Evolutionary conservation across 1,140 invertebrate species (phyloP).

Genomic region (Drusus annulatus): DNA sequence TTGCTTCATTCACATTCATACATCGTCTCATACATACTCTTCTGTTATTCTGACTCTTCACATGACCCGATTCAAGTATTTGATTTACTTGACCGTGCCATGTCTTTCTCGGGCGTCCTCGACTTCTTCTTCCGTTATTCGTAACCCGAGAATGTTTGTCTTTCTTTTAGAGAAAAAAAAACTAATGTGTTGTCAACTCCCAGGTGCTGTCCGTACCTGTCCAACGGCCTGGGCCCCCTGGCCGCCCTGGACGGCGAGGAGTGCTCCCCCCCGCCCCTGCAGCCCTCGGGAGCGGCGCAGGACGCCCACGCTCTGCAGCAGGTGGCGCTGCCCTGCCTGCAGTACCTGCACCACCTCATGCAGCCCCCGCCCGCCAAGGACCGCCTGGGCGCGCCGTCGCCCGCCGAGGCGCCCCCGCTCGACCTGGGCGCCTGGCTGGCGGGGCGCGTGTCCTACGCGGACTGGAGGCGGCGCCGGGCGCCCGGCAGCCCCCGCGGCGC

Average conservation of each 20-base stretch:
- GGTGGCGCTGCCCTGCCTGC: constrained; percentile 69
- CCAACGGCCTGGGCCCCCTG: constrained; percentile 64
- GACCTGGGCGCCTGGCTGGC: constrained; percentile 68
- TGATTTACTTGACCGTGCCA: too few relatives aligned
- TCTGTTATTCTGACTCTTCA: too few relatives aligned
- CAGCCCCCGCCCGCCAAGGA: constrained; percentile 60
- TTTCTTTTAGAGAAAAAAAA: too few relatives aligned
- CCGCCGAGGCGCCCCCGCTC: constrained; percentile 58
- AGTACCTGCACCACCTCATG: constrained; percentile 70
- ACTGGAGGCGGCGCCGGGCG: constrained; percentile 64
- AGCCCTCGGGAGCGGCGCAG: constrained; percentile 40
- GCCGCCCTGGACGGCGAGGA: constrained; percentile 36
- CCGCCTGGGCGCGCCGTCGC: background rate
- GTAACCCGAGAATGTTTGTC: too few relatives aligned
- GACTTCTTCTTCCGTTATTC: too few relatives aligned
- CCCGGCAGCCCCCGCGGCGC: constrained; percentile 41
- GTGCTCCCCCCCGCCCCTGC: constrained; percentile 28
- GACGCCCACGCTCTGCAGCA: constrained; percentile 67
- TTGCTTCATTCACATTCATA: too few relatives aligned
- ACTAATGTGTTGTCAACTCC: background rate
- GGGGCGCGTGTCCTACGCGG: constrained; percentile 63
- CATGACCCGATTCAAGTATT: too few relatives aligned
- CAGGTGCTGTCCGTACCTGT: constrained; percentile 70
- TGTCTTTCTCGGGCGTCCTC: too few relatives aligned
- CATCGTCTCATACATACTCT: too few relatives aligned